Base-by-base conservation (phyloP, 2,113 vertebrate genomes). In the Gambusia holbrooki region DNA sequence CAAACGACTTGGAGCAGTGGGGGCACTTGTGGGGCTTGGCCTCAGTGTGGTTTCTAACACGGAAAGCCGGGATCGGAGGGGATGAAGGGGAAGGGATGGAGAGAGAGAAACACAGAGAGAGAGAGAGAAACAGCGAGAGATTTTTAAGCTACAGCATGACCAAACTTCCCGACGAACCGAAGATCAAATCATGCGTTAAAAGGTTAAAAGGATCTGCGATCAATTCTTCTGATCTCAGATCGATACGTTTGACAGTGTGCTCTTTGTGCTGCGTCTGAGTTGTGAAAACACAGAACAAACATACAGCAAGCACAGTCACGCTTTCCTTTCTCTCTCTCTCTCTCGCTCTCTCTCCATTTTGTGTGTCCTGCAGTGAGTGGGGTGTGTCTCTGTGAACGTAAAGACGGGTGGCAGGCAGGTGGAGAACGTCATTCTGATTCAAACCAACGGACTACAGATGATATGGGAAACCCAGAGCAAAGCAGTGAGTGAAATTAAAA, bases 1-100 rank as follows among this genome's bases (percentile, higher is more conserved):
- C 96, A 91, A 99, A 98, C 87, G 96, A 97, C 96, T 99, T 99
- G 95, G 97, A 98, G 95, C 97, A 99, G 93, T 98, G 97, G 82
- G 97, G 97, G 89, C 97, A 99, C 96, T 99, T 98, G 96, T 99
- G 97, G 87, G 97, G 97, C 96, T 99, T 99, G 95, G 95, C 94
- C 96, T 99, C 97, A 72, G 97, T 98, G 92, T 99, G 97, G 92
- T 93, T 93, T 90, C 92, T 93, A 90, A 89, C 86, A 83, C 80
- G 81, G 84, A 81, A 86, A 76, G 45, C 86, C 87, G 35, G 85
- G 84, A 80, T 85, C 54, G 74, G 67, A 81, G 78, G 82, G 80
- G 86, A 74, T 69, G 65, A 62, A 71, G 73, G 83, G 33, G 33
- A 9, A 28, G 22, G 63, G 30, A 33, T 22, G 63, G 63, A 33